Base-by-base conservation (phyloP, 2,113 vertebrate genomes). In the Tragulus kanchil region DNA sequence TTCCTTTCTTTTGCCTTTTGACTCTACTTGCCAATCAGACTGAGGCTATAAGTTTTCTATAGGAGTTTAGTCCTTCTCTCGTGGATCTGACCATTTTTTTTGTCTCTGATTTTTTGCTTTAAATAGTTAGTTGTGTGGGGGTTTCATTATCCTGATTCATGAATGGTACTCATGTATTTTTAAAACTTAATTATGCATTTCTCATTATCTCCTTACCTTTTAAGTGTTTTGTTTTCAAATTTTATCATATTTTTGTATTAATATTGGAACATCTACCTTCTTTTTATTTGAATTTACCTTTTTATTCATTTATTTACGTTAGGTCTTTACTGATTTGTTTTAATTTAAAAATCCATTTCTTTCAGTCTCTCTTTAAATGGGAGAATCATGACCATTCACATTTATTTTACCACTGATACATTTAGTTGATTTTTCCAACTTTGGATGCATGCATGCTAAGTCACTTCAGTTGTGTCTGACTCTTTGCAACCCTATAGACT, bases 211-310 rank as follows among this genome's bases (percentile, higher is more conserved):
- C 36, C 89, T 15, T 62, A 83, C 19, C 3, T 2, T 85, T 62
- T 64, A 11, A 82, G 36, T 48, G 19, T 59, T 85, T 56, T 71
- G 1, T 50, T 16, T 12, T 96, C 23, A 90, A 90, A 82, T 82
- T 59, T 59, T 8, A n/a, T 15, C 11, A 69, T 50, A 48, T 83
- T 89, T 90, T 58, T 15, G 64, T 79, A 45, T 79, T 83, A 69
- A 58, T 64, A 91, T 78, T 97, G 19, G 4, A n/a, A 52, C 17
- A 25, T 82, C 6, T 95, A 5, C 26, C 45, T 83, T 86, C 61
- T 65, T 58, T 93, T 84, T 87, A 90, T 88, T 95, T 88, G 48
- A 6, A 85, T 56, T 71, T 94, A 13, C 5, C 52, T 83, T 56
- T 91, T 69, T 78, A 12, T 23, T 88, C 3, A 71, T 85, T 69